Percentiles rank a stretch among this genome's conserved stretches.
Conservation (phyloP, 2,113 vertebrate genomes). For the Crotophaga sulcirostris region DNA sequence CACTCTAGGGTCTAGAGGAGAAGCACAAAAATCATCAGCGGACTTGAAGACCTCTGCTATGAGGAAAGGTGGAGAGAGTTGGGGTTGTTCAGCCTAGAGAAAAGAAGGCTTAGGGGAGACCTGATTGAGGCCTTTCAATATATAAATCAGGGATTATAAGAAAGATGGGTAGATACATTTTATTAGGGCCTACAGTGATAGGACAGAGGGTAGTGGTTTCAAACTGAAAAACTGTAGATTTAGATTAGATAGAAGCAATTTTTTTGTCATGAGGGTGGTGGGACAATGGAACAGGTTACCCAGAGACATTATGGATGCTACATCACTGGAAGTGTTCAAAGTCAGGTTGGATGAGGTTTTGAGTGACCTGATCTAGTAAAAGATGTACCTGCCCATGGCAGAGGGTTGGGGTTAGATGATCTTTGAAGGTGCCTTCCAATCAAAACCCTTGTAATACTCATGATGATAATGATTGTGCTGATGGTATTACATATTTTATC, state of each 20-base stretch:
- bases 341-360: not conserved
- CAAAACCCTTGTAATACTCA: not conserved
- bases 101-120: not conserved
- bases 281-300: not conserved
- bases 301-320: rapidly evolving
- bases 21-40: not conserved
- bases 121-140: not conserved
- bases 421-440: not conserved
- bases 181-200: not conserved
- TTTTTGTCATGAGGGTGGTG: rapidly evolving
- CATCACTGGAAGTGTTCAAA: not conserved
- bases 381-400: not conserved
- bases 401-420: not conserved
- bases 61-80: not conserved
- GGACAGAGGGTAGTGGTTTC: not conserved
- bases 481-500: not conserved
- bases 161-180: not conserved
- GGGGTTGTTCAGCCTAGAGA: not conserved
- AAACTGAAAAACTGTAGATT: not conserved
- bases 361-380: not conserved
- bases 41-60: not conserved
- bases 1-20: too few species aligned
- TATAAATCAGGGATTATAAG: not conserved
- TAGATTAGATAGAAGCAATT: not conserved
- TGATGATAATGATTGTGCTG: not conserved